phyloP scores from a whole-genome alignment of 2,113 vertebrate species.

The Thunnus thynnus region DNA sequence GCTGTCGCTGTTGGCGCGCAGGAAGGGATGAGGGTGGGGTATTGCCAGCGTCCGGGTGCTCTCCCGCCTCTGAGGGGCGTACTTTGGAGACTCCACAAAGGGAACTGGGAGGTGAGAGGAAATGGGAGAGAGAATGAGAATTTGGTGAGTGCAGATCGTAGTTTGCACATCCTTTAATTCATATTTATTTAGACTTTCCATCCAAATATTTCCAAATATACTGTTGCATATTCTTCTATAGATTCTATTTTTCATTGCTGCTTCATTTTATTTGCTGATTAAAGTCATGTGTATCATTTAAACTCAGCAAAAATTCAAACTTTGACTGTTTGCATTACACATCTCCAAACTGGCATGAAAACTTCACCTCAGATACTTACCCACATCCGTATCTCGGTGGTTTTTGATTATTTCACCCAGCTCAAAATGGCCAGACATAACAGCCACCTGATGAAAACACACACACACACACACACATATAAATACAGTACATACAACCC shows the following conservation, averaged over 20 bases:
- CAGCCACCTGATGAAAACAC: conserved; percentile 87
- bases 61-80: conserved; percentile 89
- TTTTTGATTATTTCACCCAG: conserved; percentile 94
- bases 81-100: conserved; percentile 94
- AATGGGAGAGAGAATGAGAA: not conserved
- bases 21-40: conserved; percentile 89
- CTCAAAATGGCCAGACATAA: conserved; percentile 94
- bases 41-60: conserved; percentile 83
- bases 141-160: not conserved
- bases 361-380: conserved; percentile 79
- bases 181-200: not conserved
- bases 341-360: not conserved
- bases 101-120: conserved; percentile 82
- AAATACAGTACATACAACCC: too few relatives aligned
- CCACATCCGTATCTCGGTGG: conserved; percentile 90
- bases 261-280: not conserved
- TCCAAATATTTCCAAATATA: not conserved
- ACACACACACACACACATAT: not conserved
- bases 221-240: too few relatives aligned
- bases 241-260: not conserved
- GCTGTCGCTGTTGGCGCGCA: conserved; percentile 93
- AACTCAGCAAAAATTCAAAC: not conserved
- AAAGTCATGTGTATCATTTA: not conserved
- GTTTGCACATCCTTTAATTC: not conserved
- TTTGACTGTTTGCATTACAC: not conserved